Conservation (phyloP, 2,888 invertebrate genomes). For the Amaurobius ferox region DNA sequence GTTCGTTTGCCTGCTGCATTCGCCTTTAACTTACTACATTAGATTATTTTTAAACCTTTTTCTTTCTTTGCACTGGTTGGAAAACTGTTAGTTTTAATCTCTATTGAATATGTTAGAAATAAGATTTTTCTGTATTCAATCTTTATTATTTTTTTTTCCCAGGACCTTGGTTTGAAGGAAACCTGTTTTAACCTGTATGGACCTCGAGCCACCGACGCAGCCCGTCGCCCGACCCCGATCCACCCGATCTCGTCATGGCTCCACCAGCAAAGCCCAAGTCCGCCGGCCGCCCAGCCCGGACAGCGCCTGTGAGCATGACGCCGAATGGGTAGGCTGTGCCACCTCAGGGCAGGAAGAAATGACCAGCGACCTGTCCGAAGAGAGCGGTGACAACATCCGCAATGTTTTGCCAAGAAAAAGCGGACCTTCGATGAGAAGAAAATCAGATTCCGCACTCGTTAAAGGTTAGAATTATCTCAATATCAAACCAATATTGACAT, state of each 20-base stretch:
- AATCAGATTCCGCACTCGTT: neutral
- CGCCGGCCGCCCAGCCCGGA: conserved; percentile 52
- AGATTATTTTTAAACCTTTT: no score
- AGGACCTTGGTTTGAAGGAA: neutral
- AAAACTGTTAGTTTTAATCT: no score
- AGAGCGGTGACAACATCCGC: neutral
- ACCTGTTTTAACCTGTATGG: conserved; percentile 40
- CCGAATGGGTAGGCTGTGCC: conserved; percentile 20
- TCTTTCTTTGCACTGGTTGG: no score
- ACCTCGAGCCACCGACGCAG: conserved; percentile 28
- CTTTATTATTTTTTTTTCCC: no score
- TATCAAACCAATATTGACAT: no score
- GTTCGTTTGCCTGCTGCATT: no score
- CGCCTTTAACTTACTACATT: no score
- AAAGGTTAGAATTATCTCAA: conserved; percentile 34
- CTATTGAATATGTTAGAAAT: no score
- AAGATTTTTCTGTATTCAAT: no score
- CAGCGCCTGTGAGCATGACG: conserved; percentile 61
- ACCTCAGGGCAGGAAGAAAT: conserved; percentile 1
- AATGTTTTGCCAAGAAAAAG: neutral
- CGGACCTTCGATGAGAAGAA: neutral
- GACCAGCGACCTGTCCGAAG: conserved; percentile 46
- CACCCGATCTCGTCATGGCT: conserved; percentile 36
- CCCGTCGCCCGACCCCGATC: conserved; percentile 21
- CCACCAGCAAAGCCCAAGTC: conserved; percentile 8